Percentiles rank a stretch among this genome's conserved stretches.
Conservation (phyloP, 2,888 invertebrate species). For the Oxytorus armatus region DNA sequence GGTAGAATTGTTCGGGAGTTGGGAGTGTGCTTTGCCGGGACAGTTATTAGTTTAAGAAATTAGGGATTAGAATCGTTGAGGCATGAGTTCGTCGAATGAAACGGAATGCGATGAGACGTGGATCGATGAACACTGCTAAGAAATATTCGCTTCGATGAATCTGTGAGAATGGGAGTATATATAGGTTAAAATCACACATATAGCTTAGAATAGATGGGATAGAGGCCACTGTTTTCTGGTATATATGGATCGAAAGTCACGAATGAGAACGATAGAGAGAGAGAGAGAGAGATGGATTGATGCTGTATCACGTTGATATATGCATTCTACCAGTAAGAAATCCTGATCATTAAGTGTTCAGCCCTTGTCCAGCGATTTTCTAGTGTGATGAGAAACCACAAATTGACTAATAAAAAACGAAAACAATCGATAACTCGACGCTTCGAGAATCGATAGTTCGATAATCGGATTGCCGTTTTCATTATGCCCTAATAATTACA, state of each 20-base stretch:
- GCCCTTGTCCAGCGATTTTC: too few species aligned
- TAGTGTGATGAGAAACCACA: neutral
- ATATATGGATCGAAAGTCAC: neutral
- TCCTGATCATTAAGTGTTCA: neutral
- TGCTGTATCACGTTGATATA: neutral
- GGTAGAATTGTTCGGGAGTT: too few species aligned
- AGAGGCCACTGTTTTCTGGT: too few species aligned
- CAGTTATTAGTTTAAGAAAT: constrained; percentile 58
- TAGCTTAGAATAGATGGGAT: neutral
- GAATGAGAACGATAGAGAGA: too few species aligned
- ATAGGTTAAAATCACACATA: constrained; percentile 6
- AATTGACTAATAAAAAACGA: neutral
- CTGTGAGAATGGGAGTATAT: constrained; percentile 16
- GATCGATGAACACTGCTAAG: constrained; percentile 59
- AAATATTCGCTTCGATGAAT: constrained; percentile 59
- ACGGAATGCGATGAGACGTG: constrained; percentile 62
- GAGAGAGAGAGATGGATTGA: too few species aligned
- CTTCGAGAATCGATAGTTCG: neutral
- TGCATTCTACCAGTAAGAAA: neutral
- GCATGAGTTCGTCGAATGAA: constrained; percentile 50
- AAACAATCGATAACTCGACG: neutral
- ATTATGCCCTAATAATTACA: too few species aligned
- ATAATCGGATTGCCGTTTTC: too few species aligned
- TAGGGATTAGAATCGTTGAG: constrained; percentile 62
- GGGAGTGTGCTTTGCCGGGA: constrained; percentile 25